Conservation (phyloP, 1,140 invertebrate genomes). For the Bursaphelenchus mucronatus region DNA sequence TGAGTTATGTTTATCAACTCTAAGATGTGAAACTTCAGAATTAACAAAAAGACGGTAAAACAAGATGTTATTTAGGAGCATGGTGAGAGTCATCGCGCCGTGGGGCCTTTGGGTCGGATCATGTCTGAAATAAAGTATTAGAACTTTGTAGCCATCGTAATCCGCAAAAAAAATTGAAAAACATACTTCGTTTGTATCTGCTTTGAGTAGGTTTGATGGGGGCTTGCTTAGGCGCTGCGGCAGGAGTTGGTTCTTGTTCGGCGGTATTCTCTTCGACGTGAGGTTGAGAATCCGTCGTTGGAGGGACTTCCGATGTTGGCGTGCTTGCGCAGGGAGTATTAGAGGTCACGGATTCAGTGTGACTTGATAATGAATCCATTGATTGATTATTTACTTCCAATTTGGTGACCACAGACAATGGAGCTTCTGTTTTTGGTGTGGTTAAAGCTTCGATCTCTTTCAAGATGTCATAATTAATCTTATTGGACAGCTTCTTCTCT, state of each 20-base stretch:
- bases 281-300: conserved; percentile 95
- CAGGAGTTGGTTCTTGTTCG: not conserved
- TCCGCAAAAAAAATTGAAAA: conserved; percentile 4
- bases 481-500: conserved; percentile 81
- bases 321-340: conserved; percentile 58
- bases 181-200: conserved; percentile 14
- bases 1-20: no score
- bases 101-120: conserved; percentile 10
- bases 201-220: conserved; percentile 1
- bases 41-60: no score
- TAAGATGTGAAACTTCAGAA: no score
- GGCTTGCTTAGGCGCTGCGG: conserved; percentile 1
- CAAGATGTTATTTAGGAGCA: no score
- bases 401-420: not conserved
- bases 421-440: not conserved
- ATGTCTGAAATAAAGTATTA: conserved; percentile 6
- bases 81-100: not conserved
- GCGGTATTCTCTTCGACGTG: conserved; percentile 69
- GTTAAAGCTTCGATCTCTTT: conserved; percentile 63
- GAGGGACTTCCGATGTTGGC: conserved; percentile 82
- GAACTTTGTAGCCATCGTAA: not conserved
- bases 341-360: conserved; percentile 6
- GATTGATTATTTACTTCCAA: not conserved
- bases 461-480: conserved; percentile 95
- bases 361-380: not conserved